phyloP scores from a whole-genome alignment of 2,888 invertebrate species.

The Microplitis manilae region DNA sequence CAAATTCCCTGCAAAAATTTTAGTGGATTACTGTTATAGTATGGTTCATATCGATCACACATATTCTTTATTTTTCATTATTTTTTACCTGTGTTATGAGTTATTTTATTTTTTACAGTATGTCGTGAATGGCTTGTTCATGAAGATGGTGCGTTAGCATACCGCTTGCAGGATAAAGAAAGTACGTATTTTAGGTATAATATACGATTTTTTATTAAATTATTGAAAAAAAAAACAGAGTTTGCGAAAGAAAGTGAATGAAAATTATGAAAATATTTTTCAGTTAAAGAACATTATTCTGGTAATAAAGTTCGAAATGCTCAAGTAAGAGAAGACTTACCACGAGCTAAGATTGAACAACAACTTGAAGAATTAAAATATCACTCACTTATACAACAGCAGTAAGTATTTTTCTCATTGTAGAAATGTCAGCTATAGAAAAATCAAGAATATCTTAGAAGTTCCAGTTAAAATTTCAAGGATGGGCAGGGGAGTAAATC shows the following conservation, averaged over 20 bases:
- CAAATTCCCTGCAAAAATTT: no score
- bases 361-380: conserved; percentile 77
- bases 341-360: conserved; percentile 83
- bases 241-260: not conserved
- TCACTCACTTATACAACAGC: conserved; percentile 77
- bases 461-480: no score
- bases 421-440: not conserved
- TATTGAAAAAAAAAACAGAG: no score
- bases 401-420: conserved; percentile 72
- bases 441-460: no score
- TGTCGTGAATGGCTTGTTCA: conserved; percentile 88
- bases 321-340: conserved; percentile 84
- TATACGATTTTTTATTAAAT: no score
- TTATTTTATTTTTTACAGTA: conserved; percentile 73
- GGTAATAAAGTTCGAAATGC: conserved; percentile 84
- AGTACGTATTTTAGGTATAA: conserved; percentile 73
- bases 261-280: conserved; percentile 6
- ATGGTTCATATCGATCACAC: not conserved
- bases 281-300: conserved; percentile 83
- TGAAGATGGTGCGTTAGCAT: conserved; percentile 87
- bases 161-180: conserved; percentile 86
- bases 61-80: not conserved
- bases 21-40: no score
- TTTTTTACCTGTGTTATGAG: no score
- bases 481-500: no score